Conservation (phyloP, 2,113 vertebrate species). For the Lampris incognitus region DNA sequence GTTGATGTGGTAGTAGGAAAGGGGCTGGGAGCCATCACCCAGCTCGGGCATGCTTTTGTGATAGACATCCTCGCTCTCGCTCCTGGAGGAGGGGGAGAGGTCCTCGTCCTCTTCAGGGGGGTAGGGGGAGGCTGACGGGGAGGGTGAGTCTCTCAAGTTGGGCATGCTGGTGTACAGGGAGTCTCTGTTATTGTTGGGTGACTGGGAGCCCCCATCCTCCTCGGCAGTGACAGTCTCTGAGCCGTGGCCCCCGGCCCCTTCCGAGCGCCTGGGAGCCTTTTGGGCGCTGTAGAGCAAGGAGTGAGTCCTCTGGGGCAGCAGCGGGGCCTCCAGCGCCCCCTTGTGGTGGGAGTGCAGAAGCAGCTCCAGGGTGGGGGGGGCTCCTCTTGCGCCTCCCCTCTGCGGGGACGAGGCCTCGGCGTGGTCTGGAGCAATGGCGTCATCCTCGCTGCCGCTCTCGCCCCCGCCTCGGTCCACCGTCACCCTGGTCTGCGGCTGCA, state of each 20-base stretch:
- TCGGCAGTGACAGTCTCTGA: constrained; percentile 86
- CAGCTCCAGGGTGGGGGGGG: constrained; percentile 89
- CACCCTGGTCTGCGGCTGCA: constrained; percentile 62
- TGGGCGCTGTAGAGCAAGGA: constrained; percentile 96
- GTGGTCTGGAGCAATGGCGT: constrained; percentile 88
- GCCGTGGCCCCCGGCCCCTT: constrained; percentile 84
- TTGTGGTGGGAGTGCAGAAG: constrained; percentile 86
- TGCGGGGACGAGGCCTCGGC: constrained; percentile 89
- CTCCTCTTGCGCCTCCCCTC: constrained; percentile 71
- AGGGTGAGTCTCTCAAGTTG: constrained; percentile 97
- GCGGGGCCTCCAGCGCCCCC: constrained; percentile 92
- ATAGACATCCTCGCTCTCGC: constrained; percentile 92
- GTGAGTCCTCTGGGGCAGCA: constrained; percentile 98
- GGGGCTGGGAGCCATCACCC: constrained; percentile 89
- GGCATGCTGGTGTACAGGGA: constrained; percentile 99
- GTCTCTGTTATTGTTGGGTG: constrained; percentile 93
- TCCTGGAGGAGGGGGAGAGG: constrained; percentile 85
- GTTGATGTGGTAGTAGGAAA: constrained; percentile 98
- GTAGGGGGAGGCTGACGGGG: constrained; percentile 85
- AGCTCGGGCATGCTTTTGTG: constrained; percentile 98
- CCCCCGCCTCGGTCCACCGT: constrained; percentile 72
- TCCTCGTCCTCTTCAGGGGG: constrained; percentile 87
- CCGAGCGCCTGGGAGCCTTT: constrained; percentile 82
- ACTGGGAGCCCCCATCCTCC: constrained; percentile 85
- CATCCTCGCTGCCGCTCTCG: constrained; percentile 91